These are phyloP conservation scores for Drosophila repleta DNA, from an alignment of 1,140 invertebrate species.

Conservation along the genomic window DNA sequence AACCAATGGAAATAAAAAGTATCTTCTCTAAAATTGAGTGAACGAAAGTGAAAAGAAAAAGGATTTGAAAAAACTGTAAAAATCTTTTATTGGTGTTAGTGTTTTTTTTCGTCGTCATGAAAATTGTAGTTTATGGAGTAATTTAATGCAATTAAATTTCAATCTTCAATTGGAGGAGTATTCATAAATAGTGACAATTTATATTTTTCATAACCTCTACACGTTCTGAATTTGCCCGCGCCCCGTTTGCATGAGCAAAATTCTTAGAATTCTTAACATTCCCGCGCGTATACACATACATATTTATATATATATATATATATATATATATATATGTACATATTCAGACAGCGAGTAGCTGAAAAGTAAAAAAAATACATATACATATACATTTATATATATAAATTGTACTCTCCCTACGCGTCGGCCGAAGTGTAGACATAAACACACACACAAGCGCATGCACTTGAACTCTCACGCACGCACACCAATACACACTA, in stretches of 20 bases:
- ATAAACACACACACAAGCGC: conserved; percentile 52
- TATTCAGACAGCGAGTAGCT: conserved; percentile 24
- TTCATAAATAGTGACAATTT: conserved; percentile 5
- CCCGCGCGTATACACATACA: conserved; percentile 65
- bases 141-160: conserved; percentile 19
- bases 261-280: conserved; percentile 83
- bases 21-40: neutral
- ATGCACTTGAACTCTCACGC: conserved; percentile 63
- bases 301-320: conserved; percentile 19
- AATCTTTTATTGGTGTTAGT: conserved; percentile 24
- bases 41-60: conserved; percentile 12
- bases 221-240: conserved; percentile 27
- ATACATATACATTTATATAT: conserved; percentile 26
- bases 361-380: conserved; percentile 43
- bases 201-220: conserved; percentile 29
- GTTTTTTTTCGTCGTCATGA: conserved; percentile 7
- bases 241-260: conserved; percentile 62
- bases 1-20: conserved; percentile 29
- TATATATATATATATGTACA: conserved; percentile 21
- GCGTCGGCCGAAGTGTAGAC: conserved; percentile 38
- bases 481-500: conserved; percentile 34
- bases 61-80: conserved; percentile 8
- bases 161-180: conserved; percentile 1
- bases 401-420: conserved; percentile 36
- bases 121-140: conserved; percentile 14